Evolutionary conservation across 37 sponge, comb jelly and placozoan species (phyloP).

Genomic region (Bolinopsis microptera): DNA sequence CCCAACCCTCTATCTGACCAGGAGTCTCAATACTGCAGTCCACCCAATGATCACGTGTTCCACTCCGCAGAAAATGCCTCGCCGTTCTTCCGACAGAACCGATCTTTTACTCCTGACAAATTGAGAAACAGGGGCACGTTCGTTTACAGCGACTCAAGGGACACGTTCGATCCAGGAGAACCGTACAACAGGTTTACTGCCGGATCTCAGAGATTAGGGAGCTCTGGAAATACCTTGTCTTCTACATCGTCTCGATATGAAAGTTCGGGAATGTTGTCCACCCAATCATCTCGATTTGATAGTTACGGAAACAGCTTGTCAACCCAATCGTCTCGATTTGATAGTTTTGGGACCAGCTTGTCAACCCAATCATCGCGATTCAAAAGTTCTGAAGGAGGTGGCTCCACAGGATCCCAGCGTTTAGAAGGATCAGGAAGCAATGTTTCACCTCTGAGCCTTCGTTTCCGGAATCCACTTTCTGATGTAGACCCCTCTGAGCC

Average conservation of each 20-base stretch:
- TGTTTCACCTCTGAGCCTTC: background rate
- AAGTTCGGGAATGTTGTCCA: background rate
- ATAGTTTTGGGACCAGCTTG: background rate
- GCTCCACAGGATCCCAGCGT: background rate
- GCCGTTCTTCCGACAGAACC: background rate
- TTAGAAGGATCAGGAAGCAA: background rate
- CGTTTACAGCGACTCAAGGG: conserved; percentile 15
- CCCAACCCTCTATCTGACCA: background rate
- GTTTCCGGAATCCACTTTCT: background rate
- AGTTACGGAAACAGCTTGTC: background rate
- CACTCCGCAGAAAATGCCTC: background rate
- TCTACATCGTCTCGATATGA: background rate
- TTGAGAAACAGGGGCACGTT: background rate
- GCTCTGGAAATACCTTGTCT: background rate
- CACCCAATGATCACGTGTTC: background rate
- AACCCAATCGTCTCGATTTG: background rate
- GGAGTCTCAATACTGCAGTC: background rate
- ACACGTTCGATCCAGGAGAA: background rate
- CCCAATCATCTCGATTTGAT: background rate
- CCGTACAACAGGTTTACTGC: background rate
- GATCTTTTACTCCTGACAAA: background rate
- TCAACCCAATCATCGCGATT: background rate
- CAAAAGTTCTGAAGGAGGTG: background rate
- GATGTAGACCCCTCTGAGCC: background rate
- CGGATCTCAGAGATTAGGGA: background rate